Percentiles rank a stretch among this genome's conserved stretches.
phyloP scores from a whole-genome alignment of 2,888 invertebrate species.

The Dysmachus trigonus region DNA sequence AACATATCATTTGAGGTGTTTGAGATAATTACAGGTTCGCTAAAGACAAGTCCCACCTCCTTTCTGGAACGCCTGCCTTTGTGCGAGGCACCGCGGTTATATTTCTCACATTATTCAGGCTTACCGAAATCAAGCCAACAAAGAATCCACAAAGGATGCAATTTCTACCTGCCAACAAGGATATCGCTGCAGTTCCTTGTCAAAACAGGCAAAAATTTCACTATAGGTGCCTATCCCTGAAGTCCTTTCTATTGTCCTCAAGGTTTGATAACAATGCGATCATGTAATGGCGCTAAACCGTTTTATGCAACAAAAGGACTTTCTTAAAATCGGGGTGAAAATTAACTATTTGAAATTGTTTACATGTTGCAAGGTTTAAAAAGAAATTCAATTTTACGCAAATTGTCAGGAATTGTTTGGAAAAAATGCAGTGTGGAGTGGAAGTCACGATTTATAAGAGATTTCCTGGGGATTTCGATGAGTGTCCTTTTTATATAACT shows the following conservation, averaged over 20 bases:
- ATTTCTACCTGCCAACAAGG: not conserved
- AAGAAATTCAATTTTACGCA: conserved; percentile 27
- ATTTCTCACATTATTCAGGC: conserved; percentile 9
- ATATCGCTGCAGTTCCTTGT: not conserved
- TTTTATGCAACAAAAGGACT: not conserved
- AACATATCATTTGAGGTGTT: conserved; percentile 7
- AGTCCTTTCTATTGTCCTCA: not conserved
- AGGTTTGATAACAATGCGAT: not conserved
- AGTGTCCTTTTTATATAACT: not conserved
- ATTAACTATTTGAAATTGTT: conserved; percentile 2
- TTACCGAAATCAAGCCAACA: not conserved
- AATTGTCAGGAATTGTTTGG: not conserved
- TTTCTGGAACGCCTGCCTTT: not conserved
- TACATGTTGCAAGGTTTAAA: not conserved
- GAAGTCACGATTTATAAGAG: not conserved
- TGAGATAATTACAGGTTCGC: conserved; percentile 37
- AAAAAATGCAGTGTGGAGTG: not conserved
- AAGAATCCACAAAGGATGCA: not conserved
- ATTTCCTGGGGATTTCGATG: not conserved
- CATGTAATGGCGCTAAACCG: conserved; percentile 18
- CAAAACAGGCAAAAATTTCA: conserved; percentile 14
- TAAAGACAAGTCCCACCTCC: conserved; percentile 1
- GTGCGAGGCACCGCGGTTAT: conserved; percentile 4
- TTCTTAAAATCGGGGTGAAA: not conserved
- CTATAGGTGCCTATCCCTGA: not conserved